A percentile compares a stretch with the other conserved stretches of the same genome.
These are phyloP conservation scores for Heliconius ethilla DNA, from an alignment of 2,888 invertebrate species.

Conservation along the genomic window DNA sequence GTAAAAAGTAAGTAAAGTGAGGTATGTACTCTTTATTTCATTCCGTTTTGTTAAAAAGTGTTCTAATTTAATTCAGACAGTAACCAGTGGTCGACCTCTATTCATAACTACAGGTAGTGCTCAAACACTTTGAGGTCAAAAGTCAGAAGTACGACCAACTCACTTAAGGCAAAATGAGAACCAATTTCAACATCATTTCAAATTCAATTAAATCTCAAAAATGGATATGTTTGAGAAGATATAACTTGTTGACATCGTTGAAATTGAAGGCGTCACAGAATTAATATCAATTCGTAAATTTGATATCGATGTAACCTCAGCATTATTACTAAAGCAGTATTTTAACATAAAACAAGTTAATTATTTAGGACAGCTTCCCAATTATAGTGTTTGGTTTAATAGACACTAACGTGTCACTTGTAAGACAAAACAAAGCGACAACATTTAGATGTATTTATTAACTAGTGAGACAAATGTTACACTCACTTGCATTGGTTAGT, in stretches of 20 bases:
- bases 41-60: not conserved
- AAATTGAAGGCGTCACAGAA: not conserved
- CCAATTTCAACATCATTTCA: not conserved
- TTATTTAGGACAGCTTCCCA: not conserved
- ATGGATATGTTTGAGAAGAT: not conserved
- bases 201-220: not conserved
- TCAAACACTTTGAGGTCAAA: not conserved
- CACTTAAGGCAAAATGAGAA: not conserved
- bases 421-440: not conserved
- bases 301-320: not conserved
- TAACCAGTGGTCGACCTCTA: not conserved
- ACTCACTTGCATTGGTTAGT: constrained; percentile 48
- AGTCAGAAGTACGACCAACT: not conserved
- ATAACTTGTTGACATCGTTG: not conserved
- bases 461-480: constrained; percentile 49
- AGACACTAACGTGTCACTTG: not conserved
- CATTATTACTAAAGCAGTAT: not conserved
- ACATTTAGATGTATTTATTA: constrained; percentile 2
- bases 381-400: not conserved
- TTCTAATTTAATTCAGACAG: not conserved
- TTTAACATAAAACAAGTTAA: no score
- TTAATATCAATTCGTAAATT: not conserved
- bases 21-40: no score
- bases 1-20: no score
- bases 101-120: not conserved